Conservation (phyloP, 2,888 invertebrate genomes). For the Ferrisia virgata region DNA sequence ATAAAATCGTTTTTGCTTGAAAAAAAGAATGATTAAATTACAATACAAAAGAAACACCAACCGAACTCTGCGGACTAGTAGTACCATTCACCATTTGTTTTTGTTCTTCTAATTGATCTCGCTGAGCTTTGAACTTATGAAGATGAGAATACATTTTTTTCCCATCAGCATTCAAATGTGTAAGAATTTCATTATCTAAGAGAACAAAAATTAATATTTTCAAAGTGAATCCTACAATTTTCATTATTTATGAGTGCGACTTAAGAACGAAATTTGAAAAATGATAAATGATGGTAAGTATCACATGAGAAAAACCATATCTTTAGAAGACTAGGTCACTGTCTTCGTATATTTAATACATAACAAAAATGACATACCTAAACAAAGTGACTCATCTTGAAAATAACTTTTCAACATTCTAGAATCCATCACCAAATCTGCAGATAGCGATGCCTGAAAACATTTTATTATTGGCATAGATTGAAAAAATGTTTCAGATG, state of each 20-base stretch:
- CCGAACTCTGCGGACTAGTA: not conserved
- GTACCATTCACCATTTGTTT: not conserved
- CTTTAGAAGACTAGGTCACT: too few species aligned
- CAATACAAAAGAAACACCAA: not conserved
- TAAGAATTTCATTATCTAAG: constrained; percentile 20
- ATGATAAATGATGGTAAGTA: not conserved
- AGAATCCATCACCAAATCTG: constrained; percentile 9
- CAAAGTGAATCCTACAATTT: not conserved
- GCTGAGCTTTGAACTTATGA: constrained; percentile 33
- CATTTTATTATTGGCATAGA: not conserved
- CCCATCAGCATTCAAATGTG: constrained; percentile 35
- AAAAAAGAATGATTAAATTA: not conserved
- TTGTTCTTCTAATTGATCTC: not conserved
- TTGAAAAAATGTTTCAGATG: not conserved
- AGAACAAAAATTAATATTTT: not conserved
- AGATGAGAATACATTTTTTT: constrained; percentile 39
- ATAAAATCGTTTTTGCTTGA: not conserved
- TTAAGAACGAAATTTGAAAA: too few species aligned
- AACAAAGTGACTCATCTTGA: not conserved
- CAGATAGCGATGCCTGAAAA: constrained; percentile 6
- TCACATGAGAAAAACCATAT: not conserved
- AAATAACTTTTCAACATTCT: not conserved
- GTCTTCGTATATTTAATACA: not conserved
- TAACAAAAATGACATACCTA: not conserved
- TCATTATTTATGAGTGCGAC: not conserved